A percentile compares a stretch with the other conserved stretches of the same genome.
phyloP scores from a whole-genome alignment of 2,113 vertebrate species.

The Pelecanoides urinatrix region DNA sequence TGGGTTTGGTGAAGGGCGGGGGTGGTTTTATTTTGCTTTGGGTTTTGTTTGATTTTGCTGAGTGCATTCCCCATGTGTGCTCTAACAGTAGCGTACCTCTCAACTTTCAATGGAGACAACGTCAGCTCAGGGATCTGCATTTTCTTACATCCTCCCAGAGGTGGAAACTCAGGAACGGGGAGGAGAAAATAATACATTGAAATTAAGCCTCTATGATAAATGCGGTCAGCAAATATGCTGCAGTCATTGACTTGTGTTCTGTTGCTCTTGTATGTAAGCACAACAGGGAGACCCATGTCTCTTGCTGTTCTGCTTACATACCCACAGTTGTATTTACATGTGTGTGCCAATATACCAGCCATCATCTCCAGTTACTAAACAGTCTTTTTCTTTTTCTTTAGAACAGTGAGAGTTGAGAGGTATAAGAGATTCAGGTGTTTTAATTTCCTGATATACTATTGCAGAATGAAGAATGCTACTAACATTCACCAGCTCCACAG shows the following conservation, averaged over 20 bases:
- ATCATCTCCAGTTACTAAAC: neutral
- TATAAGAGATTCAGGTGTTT: slow-evolving; percentile 45
- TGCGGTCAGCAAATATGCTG: neutral
- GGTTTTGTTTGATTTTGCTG: slow-evolving; percentile 59
- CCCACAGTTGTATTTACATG: neutral
- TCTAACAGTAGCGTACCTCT: slow-evolving; percentile 63
- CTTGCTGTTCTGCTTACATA: neutral
- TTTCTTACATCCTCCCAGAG: neutral
- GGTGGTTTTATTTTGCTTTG: neutral
- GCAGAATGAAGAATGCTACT: slow-evolving; percentile 33
- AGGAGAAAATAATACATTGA: neutral
- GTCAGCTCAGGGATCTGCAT: neutral
- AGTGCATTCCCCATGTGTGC: slow-evolving; percentile 59
- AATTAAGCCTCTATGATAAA: slow-evolving; percentile 20
- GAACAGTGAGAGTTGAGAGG: slow-evolving; percentile 66
- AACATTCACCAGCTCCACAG: slow-evolving; percentile 36
- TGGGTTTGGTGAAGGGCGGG: neutral
- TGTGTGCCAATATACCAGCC: neutral
- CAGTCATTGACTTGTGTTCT: slow-evolving; percentile 7
- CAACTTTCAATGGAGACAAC: slow-evolving; percentile 55
- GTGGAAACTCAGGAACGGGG: neutral
- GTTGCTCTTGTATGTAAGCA: neutral
- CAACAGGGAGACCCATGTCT: neutral
- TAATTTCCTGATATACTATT: neutral
- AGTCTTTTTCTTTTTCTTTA: neutral